A percentile compares a stretch with the other conserved stretches of the same genome.
phyloP scores from a whole-genome alignment of 2,113 vertebrate species.

The Morphnarchus princeps region DNA sequence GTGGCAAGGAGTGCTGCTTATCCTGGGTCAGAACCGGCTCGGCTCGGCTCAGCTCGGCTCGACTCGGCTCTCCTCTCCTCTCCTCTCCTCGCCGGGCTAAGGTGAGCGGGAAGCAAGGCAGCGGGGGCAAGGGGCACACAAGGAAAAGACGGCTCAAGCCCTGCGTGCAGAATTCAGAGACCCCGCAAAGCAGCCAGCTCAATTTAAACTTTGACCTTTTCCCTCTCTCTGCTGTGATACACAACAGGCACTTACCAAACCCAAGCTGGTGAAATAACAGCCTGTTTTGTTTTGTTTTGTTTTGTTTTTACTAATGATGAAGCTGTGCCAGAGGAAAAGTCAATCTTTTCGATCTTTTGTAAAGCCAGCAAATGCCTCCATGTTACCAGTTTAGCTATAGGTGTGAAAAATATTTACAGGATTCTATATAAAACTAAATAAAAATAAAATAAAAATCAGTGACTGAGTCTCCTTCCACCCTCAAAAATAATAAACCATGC shows the following conservation, averaged over 20 bases:
- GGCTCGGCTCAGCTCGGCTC: background rate
- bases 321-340: constrained; percentile 4
- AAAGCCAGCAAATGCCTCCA: constrained; percentile 21
- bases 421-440: constrained; percentile 19
- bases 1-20: background rate
- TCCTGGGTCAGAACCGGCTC: background rate
- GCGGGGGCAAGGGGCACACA: accelerated
- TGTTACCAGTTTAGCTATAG: constrained; percentile 6
- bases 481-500: background rate
- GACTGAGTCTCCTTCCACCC: background rate
- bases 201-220: constrained; percentile 47
- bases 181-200: background rate
- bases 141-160: background rate
- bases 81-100: background rate
- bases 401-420: constrained; percentile 11
- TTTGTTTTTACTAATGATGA: background rate
- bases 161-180: background rate
- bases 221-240: constrained; percentile 20
- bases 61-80: background rate
- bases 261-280: constrained; percentile 29
- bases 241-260: constrained; percentile 18
- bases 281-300: background rate
- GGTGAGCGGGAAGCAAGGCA: background rate
- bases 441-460: background rate
- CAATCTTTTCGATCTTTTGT: background rate